These are phyloP conservation scores for Calcarius lapponicus DNA, from an alignment of 2,797 vertebrate species.

Conservation along the genomic window DNA sequence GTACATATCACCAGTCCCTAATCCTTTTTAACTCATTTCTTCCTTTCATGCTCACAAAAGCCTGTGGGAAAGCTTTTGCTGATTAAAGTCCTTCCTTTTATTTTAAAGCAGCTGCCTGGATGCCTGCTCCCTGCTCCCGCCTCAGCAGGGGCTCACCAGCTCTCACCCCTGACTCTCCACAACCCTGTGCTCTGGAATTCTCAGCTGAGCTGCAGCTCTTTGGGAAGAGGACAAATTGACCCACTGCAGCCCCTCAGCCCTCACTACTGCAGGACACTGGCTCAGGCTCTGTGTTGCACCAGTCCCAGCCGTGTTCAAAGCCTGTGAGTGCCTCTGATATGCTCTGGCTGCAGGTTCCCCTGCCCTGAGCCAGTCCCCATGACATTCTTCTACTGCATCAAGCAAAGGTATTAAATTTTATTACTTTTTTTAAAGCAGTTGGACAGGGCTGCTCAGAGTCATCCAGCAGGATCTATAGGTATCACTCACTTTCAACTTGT, in stretches of 20 bases:
- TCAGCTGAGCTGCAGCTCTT: background rate
- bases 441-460: background rate
- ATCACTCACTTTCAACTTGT: background rate
- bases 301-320: background rate
- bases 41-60: background rate
- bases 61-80: background rate
- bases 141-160: background rate
- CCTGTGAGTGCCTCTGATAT: background rate
- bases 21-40: background rate
- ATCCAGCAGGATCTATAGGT: background rate
- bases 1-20: background rate
- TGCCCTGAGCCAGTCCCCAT: background rate
- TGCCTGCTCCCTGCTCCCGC: background rate
- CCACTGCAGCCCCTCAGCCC: background rate
- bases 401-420: background rate
- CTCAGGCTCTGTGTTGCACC: background rate
- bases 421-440: background rate
- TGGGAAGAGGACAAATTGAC: background rate
- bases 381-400: background rate
- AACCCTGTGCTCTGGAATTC: rapidly evolving
- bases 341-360: background rate
- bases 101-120: background rate
- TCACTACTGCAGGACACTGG: background rate
- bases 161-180: background rate
- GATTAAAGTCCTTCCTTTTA: background rate